Base-by-base conservation (phyloP, 2,888 invertebrate genomes). In the Phyllotreta striolata region DNA sequence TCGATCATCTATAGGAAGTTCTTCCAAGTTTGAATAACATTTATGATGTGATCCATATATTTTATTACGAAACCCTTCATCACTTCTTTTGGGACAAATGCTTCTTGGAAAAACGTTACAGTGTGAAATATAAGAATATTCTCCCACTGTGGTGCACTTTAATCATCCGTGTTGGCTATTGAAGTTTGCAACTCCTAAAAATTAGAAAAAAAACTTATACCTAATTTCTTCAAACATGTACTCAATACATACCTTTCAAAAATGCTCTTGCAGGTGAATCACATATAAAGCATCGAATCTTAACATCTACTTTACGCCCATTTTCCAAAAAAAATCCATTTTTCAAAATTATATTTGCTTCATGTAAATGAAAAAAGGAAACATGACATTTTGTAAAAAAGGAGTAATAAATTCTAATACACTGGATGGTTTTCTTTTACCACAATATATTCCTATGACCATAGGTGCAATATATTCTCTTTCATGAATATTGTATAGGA, bases 251-350 rank as follows among this genome's bases (percentile, higher is more conserved):
- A 69, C 67, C 64, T 64, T 70, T 69, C 10, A 70, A 63, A 43
- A 69, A 67, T 13, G 69, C 69, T 37, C 70, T 54, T 35, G 69
- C 70, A 4, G 67, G 66, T 6, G 67, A 69, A 44, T 70, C 70
- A 13, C 46, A 59, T 55, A 70, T 63, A 58, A 68, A 66, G 55
- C 66, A 60, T 59, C 70, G 14, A 12, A 69, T 63, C 57, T 52
- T 62, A 1, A 58, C 54, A 2, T 8, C 1, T 3, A 63, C 6
- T 10, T 6, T 47, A n/a, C 46, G 46, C 46, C 61, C 54, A 54
- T 44, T 44, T 57, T 47, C 35, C 3, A 57, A 14, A 6, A 10
- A 34, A 52, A 52, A 34, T 10, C 55, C 58, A 8, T 63, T 47
- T 40, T 44, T 39, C 9, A 58, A 34, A 52, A 61, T 54, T 35